phyloP scores from a whole-genome alignment of 2,797 vertebrate species.

The Xenentodon cancila region DNA sequence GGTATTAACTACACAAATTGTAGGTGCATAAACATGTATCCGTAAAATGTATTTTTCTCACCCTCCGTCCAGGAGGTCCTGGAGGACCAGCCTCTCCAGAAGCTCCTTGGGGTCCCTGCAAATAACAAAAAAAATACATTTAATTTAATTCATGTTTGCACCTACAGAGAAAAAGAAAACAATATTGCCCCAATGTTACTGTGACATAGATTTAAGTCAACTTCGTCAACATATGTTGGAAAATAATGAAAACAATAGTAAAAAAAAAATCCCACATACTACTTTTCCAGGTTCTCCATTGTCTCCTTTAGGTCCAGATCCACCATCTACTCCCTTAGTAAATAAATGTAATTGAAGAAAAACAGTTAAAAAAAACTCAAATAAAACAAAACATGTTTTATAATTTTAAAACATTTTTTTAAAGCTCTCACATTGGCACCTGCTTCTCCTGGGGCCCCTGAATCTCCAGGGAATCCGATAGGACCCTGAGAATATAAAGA shows the following conservation, averaged over 20 bases:
- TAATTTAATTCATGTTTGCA: background rate
- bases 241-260: background rate
- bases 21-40: background rate
- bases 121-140: background rate
- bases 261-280: constrained; percentile 58
- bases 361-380: background rate
- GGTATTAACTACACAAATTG: constrained; percentile 7
- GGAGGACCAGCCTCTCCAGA: constrained; percentile 90
- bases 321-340: constrained; percentile 86
- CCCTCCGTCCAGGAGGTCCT: constrained; percentile 91
- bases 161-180: background rate
- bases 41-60: constrained; percentile 60
- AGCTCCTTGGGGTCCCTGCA: constrained; percentile 88
- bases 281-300: constrained; percentile 86
- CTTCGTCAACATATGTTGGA: background rate
- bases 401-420: constrained; percentile 2
- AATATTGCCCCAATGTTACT: background rate
- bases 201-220: constrained; percentile 3
- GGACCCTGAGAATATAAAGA: constrained; percentile 81
- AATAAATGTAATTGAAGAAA: constrained; percentile 12
- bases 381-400: background rate
- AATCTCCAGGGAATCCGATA: constrained; percentile 90
- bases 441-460: constrained; percentile 87
- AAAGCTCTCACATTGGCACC: constrained; percentile 81
- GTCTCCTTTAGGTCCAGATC: constrained; percentile 87